phyloP scores from a whole-genome alignment of 2,797 vertebrate species.

The Lacerta bilineata region DNA sequence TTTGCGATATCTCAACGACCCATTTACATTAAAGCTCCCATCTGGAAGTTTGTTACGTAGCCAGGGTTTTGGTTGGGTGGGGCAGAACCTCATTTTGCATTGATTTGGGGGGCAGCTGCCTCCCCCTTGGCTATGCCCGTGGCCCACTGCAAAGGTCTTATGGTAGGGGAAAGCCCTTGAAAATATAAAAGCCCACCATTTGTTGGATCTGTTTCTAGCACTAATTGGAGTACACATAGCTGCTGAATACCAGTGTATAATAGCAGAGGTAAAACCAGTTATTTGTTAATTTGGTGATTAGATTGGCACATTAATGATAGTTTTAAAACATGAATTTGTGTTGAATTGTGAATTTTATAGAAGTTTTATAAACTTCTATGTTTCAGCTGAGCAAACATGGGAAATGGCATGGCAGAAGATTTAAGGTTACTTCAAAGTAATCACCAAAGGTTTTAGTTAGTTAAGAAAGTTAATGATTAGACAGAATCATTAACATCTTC shows the following conservation, averaged over 20 bases:
- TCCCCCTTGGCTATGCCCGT: too few relatives aligned
- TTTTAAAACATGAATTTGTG: neutral
- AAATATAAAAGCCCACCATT: neutral
- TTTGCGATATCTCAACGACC: too few relatives aligned
- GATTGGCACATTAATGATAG: neutral
- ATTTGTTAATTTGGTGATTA: neutral
- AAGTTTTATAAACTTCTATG: constrained; percentile 1
- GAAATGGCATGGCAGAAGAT: constrained; percentile 15
- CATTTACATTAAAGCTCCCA: too few relatives aligned
- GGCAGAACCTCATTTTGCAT: too few relatives aligned
- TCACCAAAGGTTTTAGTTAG: constrained; percentile 15
- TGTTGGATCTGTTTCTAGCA: neutral
- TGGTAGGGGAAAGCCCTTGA: neutral
- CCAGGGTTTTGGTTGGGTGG: too few relatives aligned
- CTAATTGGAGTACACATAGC: neutral
- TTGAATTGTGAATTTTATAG: neutral
- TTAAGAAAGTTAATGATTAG: constrained; percentile 37
- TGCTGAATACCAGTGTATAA: neutral
- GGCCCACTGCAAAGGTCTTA: too few relatives aligned
- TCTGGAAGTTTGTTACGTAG: too few relatives aligned
- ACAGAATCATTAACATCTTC: constrained; percentile 10
- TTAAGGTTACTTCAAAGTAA: constrained; percentile 16
- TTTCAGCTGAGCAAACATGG: constrained; percentile 23
- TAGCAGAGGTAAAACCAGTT: neutral
- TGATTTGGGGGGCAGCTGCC: too few relatives aligned